These are phyloP conservation scores for Chelonus formosanus DNA, from an alignment of 2,888 invertebrate species.

Conservation along the genomic window DNA sequence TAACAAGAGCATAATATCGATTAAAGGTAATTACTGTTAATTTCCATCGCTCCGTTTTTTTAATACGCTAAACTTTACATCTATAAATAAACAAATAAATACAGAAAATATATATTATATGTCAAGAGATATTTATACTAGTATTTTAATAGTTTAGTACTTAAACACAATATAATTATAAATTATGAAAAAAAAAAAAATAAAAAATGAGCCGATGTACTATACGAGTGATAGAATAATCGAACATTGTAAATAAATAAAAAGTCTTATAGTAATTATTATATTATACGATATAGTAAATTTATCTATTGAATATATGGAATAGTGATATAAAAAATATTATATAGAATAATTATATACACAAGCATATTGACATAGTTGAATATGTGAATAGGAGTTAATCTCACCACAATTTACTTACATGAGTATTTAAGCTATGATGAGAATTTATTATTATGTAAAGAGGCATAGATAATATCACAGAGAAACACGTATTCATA, in stretches of 20 bases:
- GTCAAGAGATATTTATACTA: conserved; percentile 64
- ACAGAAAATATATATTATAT: conserved; percentile 53
- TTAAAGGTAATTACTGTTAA: conserved; percentile 34
- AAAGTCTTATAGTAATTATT: conserved; percentile 56
- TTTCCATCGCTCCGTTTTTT: conserved; percentile 48
- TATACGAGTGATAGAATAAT: conserved; percentile 41
- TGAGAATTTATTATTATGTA: conserved; percentile 54
- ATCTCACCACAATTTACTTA: conserved; percentile 54
- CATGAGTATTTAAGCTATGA: conserved; percentile 54
- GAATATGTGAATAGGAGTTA: conserved; percentile 61
- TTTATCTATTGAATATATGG: conserved; percentile 44
- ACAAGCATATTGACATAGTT: conserved; percentile 60
- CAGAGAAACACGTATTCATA: conserved; percentile 47
- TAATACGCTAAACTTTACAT: conserved; percentile 54
- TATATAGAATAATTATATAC: conserved; percentile 55
- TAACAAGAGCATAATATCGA: conserved; percentile 5
- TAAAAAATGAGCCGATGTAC: conserved; percentile 38
- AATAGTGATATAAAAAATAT: conserved; percentile 48
- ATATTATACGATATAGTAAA: conserved; percentile 51
- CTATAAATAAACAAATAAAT: conserved; percentile 49
- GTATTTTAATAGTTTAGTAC: conserved; percentile 64
- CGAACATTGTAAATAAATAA: conserved; percentile 57
- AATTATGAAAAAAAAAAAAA: conserved; percentile 41
- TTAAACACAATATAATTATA: conserved; percentile 51
- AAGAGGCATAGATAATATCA: conserved; percentile 56